These are phyloP conservation scores for Donacobius atricapilla DNA, from an alignment of 2,113 vertebrate genomes.

Conservation along the genomic window DNA sequence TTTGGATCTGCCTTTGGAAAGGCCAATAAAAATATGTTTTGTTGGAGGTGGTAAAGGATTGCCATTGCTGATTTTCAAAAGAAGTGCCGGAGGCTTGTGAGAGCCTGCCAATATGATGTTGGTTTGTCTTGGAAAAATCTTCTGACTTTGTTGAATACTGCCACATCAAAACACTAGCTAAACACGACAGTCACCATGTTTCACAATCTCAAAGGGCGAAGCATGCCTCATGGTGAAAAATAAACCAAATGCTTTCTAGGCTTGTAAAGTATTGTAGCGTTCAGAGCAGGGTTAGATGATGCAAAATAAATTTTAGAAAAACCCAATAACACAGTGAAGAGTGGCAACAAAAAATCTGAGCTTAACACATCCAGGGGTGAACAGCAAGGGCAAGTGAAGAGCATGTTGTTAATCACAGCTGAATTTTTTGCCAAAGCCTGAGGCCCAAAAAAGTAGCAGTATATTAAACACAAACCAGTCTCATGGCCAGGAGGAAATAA, in stretches of 20 bases:
- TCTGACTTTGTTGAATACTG: background rate
- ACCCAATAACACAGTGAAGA: background rate
- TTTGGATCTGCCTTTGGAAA: background rate
- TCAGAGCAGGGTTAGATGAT: background rate
- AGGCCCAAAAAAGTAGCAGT: background rate
- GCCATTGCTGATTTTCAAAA: background rate
- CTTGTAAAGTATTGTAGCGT: background rate
- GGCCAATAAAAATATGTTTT: background rate
- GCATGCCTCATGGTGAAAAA: background rate
- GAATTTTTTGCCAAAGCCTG: background rate
- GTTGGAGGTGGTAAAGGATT: background rate
- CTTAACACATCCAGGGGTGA: background rate
- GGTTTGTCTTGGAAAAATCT: background rate
- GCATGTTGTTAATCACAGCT: background rate
- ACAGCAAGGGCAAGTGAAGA: background rate
- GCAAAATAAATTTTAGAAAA: background rate
- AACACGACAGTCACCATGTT: background rate
- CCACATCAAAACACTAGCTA: background rate
- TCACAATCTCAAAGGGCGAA: background rate
- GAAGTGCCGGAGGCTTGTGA: background rate
- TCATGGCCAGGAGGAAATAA: background rate
- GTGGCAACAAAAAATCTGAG: background rate
- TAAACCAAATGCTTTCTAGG: background rate
- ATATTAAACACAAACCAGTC: conserved; percentile 19
- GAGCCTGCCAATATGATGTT: background rate